Percentiles rank a stretch among this genome's conserved stretches.
phyloP scores from a whole-genome alignment of 2,888 invertebrate genomes.

The Volucella inanis region DNA sequence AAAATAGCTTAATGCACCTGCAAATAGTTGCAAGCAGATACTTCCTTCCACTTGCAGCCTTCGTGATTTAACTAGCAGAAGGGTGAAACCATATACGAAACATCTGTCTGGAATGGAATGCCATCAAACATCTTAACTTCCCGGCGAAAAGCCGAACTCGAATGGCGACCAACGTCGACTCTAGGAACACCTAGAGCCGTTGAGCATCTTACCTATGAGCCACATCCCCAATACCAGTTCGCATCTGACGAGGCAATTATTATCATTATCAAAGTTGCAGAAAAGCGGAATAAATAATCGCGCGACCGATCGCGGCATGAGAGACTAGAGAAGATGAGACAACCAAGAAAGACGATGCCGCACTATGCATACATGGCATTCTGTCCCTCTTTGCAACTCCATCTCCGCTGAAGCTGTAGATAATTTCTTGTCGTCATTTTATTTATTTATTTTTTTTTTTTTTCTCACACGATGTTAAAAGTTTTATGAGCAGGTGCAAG shows the following conservation, averaged over 20 bases:
- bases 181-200: constrained; percentile 53
- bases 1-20: constrained; percentile 73
- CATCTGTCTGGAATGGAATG: constrained; percentile 74
- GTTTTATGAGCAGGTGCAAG: constrained; percentile 73
- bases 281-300: constrained; percentile 73
- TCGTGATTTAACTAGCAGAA: constrained; percentile 47
- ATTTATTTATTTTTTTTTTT: constrained; percentile 5
- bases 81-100: constrained; percentile 73
- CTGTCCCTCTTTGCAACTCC: constrained; percentile 29
- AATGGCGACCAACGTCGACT: neutral
- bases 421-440: neutral
- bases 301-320: constrained; percentile 49
- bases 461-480: constrained; percentile 61
- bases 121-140: constrained; percentile 73
- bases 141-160: constrained; percentile 49
- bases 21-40: constrained; percentile 56
- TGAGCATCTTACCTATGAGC: constrained; percentile 44
- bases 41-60: neutral
- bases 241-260: constrained; percentile 69
- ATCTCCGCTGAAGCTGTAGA: constrained; percentile 17
- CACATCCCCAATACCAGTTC: constrained; percentile 52
- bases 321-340: constrained; percentile 38
- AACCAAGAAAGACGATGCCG: constrained; percentile 5
- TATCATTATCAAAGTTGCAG: constrained; percentile 74
- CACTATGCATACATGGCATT: constrained; percentile 41